Conservation (phyloP, 2,797 vertebrate species). For the Iguana delicatissima region DNA sequence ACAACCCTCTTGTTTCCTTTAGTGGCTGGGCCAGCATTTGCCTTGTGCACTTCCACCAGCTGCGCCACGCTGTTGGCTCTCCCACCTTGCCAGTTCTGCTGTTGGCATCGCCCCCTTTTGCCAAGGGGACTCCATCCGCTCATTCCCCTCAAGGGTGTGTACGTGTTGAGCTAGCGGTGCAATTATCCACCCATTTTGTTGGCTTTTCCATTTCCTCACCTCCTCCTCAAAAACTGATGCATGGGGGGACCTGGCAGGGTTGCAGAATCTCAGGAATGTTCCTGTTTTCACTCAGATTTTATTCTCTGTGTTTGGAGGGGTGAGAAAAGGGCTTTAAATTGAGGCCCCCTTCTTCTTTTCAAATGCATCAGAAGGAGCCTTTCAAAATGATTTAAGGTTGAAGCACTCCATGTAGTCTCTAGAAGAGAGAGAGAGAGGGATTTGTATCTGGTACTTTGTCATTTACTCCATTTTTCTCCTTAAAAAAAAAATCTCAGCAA, state of each 20-base stretch:
- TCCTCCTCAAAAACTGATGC: conserved; percentile 26
- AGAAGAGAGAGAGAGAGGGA: not conserved
- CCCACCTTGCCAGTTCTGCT: not conserved
- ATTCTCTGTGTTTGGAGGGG: not conserved
- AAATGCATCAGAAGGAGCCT: not conserved
- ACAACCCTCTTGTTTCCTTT: too few relatives aligned
- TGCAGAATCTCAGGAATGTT: not conserved
- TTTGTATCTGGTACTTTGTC: not conserved
- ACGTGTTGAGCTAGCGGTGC: conserved; percentile 74
- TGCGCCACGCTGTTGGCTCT: not conserved
- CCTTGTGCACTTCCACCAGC: conserved; percentile 17
- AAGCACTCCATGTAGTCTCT: not conserved
- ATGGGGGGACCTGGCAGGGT: not conserved
- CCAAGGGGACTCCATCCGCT: not conserved
- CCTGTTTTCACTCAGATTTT: not conserved
- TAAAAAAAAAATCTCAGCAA: not conserved
- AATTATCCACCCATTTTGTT: conserved; percentile 74
- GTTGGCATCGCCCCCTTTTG: not conserved
- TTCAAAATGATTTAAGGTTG: not conserved
- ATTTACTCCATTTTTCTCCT: not conserved
- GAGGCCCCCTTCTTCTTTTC: too few relatives aligned
- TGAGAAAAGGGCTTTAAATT: not conserved
- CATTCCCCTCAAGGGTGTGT: conserved; percentile 46
- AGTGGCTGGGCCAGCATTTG: not conserved
- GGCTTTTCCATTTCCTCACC: conserved; percentile 39